Evolutionary conservation across 2,797 vertebrate genomes (phyloP).

Genomic region (Oreortyx pictus): DNA sequence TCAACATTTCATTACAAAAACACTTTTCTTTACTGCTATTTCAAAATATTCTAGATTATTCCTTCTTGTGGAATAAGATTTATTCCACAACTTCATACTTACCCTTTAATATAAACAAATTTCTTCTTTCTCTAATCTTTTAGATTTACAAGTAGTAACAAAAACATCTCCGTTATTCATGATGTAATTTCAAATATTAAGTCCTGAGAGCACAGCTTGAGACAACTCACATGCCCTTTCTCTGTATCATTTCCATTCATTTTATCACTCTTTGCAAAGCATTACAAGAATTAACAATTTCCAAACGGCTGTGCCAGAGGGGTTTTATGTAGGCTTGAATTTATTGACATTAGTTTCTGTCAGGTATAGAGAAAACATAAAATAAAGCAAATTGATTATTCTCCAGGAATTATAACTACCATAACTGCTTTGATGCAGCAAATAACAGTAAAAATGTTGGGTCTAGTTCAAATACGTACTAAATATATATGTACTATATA

Average conservation of each 20-base stretch:
- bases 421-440: neutral
- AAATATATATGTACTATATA: too few species aligned
- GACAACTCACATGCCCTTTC: neutral
- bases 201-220: neutral
- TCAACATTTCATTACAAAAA: neutral
- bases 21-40: neutral
- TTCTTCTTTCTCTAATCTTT: neutral
- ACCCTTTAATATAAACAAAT: neutral
- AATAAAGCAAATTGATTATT: neutral
- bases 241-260: neutral
- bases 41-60: neutral
- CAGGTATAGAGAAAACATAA: neutral
- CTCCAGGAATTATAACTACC: neutral
- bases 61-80: neutral
- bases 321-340: neutral
- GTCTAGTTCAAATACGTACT: neutral
- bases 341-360: neutral
- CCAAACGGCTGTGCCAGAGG: neutral
- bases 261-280: neutral
- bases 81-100: neutral
- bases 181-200: neutral
- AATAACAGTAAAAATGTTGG: neutral
- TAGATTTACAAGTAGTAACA: neutral
- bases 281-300: constrained; percentile 28
- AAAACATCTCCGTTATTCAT: neutral